Evolutionary conservation across 92 coral and sea anemone genomes (phyloP).

Genomic region (Virgularia gustaviana): DNA sequence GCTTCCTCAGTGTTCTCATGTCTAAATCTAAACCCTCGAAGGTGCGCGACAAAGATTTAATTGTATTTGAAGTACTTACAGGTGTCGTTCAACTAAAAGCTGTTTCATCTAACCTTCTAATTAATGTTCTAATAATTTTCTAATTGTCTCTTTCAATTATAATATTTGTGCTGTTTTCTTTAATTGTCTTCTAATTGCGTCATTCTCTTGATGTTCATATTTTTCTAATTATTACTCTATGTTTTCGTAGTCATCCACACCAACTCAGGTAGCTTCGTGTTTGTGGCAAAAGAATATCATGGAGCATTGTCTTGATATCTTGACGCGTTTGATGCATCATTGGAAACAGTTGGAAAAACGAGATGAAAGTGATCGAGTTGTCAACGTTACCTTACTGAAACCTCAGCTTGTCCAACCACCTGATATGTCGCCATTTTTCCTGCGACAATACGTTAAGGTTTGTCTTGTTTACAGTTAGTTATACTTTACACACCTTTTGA

Average conservation of each 20-base stretch:
- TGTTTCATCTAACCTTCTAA: not conserved
- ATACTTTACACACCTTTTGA: not conserved
- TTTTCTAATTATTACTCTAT: no score
- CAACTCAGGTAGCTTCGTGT: slow-evolving; percentile 68
- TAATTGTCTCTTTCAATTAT: no score
- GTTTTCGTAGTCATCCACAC: no score
- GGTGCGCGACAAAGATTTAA: not conserved
- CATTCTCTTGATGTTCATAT: not conserved
- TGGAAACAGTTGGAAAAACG: slow-evolving; percentile 80
- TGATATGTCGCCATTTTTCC: slow-evolving; percentile 98
- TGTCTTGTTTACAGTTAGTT: not conserved
- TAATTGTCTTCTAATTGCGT: not conserved
- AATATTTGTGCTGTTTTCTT: no score
- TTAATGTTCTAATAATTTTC: not conserved
- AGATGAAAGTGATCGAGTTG: slow-evolving; percentile 51
- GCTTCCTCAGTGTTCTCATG: slow-evolving; percentile 92
- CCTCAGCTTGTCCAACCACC: slow-evolving; percentile 82
- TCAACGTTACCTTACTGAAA: slow-evolving; percentile 71
- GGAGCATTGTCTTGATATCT: slow-evolving; percentile 70
- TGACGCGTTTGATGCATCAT: slow-evolving; percentile 78
- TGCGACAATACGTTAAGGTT: slow-evolving; percentile 96
- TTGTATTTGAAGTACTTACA: not conserved
- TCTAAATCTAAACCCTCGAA: slow-evolving; percentile 71
- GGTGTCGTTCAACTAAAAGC: not conserved
- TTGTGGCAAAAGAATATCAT: slow-evolving; percentile 75